Percentiles rank a stretch among this genome's conserved stretches.
Evolutionary conservation across 2,113 vertebrate species (phyloP).

Genomic region (Boulengeromyrus knoepffleri): DNA sequence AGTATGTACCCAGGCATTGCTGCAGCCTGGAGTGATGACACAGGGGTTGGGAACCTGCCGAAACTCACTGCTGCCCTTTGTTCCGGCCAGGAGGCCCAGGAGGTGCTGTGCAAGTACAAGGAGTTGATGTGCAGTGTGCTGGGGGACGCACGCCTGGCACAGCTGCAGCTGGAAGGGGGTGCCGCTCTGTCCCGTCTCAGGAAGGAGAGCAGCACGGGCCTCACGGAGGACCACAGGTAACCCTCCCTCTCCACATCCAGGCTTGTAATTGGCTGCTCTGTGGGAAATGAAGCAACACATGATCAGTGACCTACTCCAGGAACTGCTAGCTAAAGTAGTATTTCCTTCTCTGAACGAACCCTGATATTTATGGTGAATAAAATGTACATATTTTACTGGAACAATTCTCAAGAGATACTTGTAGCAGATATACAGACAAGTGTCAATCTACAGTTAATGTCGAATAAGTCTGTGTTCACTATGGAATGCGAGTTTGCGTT

Average conservation of each 20-base stretch:
- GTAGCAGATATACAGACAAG: not conserved
- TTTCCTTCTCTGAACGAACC: not conserved
- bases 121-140: slow-evolving; percentile 73
- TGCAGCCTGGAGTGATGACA: not conserved
- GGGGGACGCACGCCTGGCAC: slow-evolving; percentile 66
- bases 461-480: not conserved
- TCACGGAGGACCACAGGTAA: slow-evolving; percentile 66
- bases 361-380: not conserved
- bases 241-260: not conserved
- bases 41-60: not conserved
- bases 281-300: not conserved
- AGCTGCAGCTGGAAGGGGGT: slow-evolving; percentile 78
- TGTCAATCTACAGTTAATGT: not conserved
- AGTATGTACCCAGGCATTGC: not conserved
- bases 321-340: not conserved
- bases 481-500: not conserved
- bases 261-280: not conserved
- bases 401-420: not conserved
- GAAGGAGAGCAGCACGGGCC: slow-evolving; percentile 58
- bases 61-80: slow-evolving; percentile 10
- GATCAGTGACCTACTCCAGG: not conserved
- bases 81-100: slow-evolving; percentile 63
- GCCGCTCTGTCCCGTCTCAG: slow-evolving; percentile 68
- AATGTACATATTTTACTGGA: not conserved
- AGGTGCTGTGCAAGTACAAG: slow-evolving; percentile 56